Percentiles rank a stretch among this genome's conserved stretches.
Conservation (phyloP, 2,888 invertebrate species). For the Cistogaster globosa region DNA sequence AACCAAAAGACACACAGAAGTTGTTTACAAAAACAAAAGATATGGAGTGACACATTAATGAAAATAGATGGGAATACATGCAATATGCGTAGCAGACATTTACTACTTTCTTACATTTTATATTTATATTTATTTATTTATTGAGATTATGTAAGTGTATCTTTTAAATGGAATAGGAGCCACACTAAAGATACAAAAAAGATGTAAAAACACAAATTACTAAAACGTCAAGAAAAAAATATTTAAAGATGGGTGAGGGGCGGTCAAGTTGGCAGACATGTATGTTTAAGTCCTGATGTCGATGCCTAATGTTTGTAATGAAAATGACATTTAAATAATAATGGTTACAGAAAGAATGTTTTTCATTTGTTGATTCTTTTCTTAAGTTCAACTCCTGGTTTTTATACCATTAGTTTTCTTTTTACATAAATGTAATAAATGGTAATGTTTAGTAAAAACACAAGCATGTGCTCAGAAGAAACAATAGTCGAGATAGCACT, state of each 20-base stretch:
- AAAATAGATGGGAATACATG: slow-evolving; percentile 66
- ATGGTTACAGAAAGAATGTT: slow-evolving; percentile 33
- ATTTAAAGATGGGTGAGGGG: not conserved
- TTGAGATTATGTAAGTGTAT: not conserved
- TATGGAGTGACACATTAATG: slow-evolving; percentile 66
- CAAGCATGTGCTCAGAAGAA: no score
- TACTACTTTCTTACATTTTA: slow-evolving; percentile 38
- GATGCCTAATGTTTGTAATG: slow-evolving; percentile 26
- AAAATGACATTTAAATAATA: slow-evolving; percentile 58
- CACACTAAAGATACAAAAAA: slow-evolving; percentile 59
- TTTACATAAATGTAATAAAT: no score
- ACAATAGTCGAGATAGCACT: no score
- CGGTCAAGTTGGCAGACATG: slow-evolving; percentile 15
- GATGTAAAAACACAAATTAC: slow-evolving; percentile 4
- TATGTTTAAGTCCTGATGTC: not conserved
- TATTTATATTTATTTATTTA: not conserved
- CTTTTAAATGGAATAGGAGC: slow-evolving; percentile 61
- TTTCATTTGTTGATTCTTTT: not conserved
- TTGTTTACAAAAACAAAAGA: slow-evolving; percentile 37
- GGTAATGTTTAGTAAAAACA: no score
- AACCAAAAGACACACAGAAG: slow-evolving; percentile 32
- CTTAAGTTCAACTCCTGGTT: no score
- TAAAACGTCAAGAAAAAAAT: not conserved
- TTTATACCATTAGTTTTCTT: no score
- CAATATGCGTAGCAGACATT: slow-evolving; percentile 52